These are phyloP conservation scores for Papilio polyxenes DNA, from an alignment of 1,140 invertebrate genomes.

Conservation along the genomic window DNA sequence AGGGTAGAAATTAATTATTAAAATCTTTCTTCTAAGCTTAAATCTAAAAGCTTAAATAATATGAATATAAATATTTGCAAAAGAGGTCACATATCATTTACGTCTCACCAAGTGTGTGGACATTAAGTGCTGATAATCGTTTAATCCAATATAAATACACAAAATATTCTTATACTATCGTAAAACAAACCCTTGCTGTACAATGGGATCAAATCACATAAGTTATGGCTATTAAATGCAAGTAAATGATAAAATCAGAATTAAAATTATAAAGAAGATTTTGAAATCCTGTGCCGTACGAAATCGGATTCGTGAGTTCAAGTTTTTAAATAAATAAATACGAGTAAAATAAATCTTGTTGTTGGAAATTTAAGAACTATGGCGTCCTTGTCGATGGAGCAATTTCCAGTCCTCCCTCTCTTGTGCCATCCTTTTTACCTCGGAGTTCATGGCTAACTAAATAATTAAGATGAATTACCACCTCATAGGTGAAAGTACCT, in stretches of 20 bases:
- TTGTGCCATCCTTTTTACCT: too few species aligned
- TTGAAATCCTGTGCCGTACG: not conserved
- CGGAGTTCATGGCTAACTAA: not conserved
- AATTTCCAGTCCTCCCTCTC: too few species aligned
- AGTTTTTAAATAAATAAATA: too few species aligned
- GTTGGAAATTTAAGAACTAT: too few species aligned
- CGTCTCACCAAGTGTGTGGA: not conserved
- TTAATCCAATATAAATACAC: not conserved
- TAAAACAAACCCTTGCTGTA: not conserved
- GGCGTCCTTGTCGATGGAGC: too few species aligned
- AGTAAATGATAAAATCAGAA: not conserved
- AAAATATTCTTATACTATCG: constrained; percentile 5
- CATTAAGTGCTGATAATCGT: not conserved
- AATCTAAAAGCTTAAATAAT: not conserved
- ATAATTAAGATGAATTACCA: not conserved
- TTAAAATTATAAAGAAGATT: not conserved
- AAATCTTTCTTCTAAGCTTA: not conserved
- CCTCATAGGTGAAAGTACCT: too few species aligned
- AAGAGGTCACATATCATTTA: not conserved
- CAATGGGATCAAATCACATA: not conserved
- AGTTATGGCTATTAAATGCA: constrained; percentile 1
- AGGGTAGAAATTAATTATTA: not conserved
- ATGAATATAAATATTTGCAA: too few species aligned
- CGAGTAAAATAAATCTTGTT: too few species aligned
- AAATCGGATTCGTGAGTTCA: not conserved